Base-by-base conservation (phyloP, 2,888 invertebrate species). In the Patella pellucida region DNA sequence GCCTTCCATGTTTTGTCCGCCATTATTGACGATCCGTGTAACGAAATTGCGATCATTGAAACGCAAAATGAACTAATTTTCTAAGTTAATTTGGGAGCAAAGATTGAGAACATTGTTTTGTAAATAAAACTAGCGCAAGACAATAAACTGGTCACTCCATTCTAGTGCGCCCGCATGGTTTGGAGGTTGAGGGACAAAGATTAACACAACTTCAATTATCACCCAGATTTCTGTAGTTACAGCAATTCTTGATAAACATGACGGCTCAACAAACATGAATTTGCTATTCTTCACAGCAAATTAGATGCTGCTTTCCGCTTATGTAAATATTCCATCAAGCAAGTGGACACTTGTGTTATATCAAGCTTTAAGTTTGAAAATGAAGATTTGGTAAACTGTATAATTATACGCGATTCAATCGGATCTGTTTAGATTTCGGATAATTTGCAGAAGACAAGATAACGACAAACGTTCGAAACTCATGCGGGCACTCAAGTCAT, bases 131-230 rank as follows among this genome's bases (percentile, higher is more conserved):
- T 23, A 23, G 23, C 62, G 23, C 62, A 62, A 62, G 23, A 62
- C 62, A 62, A 62, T 62, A 62, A 62, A 19, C 12, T 62, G 62
- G 62, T 62, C 62, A 62, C 19, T 62, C 14, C 19, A 62, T 23
- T 62, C 19, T 62, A 23, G 19, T 3, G 23, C 19, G 23, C 62
- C 62, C 62, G 62, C 62, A 62, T 62, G 62, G 14, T 62, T 62
- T 62, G 9, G 9, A 41, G 41, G 41, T 41, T 41, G 41, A 41
- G 41, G 41, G 9, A 41, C 41, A 41, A 41, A 62, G 62, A 23
- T 62, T 23, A 62, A 23, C 62, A 62, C 9, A 62, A 62, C 62
- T 62, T 62, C 19, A 62, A 23, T 62, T 62, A 11, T 23, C 19
- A 62, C 19, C 23, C 23, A 19, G 19, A 23, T 23, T 62, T 19